Evolutionary conservation across 2,888 invertebrate genomes (phyloP).

Genomic region (Candidula unifasciata): DNA sequence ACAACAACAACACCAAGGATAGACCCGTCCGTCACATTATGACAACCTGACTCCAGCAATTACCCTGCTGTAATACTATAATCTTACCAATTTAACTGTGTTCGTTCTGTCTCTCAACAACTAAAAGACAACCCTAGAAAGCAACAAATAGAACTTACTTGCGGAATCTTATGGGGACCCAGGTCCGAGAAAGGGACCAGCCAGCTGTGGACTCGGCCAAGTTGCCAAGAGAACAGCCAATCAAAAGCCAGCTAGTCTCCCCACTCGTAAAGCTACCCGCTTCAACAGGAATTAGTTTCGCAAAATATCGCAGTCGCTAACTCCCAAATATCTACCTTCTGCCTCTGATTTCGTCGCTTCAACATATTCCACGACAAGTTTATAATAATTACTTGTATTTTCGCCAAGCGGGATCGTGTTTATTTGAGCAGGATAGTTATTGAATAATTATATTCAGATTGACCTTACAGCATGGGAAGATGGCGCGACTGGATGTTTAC

Average conservation of each 20-base stretch:
- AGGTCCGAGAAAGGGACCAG: constrained; percentile 8
- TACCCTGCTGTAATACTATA: too few relatives aligned
- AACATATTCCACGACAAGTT: neutral
- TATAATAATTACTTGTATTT: neutral
- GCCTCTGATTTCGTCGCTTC: neutral
- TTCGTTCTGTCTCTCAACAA: too few relatives aligned
- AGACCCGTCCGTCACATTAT: too few relatives aligned
- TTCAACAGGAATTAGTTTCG: constrained; percentile 49
- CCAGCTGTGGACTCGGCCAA: constrained; percentile 51
- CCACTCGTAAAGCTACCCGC: constrained; percentile 28
- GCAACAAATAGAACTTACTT: neutral
- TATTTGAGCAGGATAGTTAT: constrained; percentile 6
- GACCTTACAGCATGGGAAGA: constrained; percentile 64
- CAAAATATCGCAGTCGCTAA: neutral
- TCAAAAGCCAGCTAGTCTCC: constrained; percentile 50
- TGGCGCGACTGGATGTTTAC: constrained; percentile 74
- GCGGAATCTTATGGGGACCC: neutral
- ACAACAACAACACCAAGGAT: too few relatives aligned
- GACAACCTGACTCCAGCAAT: too few relatives aligned
- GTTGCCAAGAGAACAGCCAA: constrained; percentile 62
- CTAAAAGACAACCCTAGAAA: too few relatives aligned
- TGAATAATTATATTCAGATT: constrained; percentile 50
- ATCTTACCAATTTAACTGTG: too few relatives aligned
- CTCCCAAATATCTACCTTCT: neutral
- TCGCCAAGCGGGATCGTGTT: neutral